These are phyloP conservation scores for Arothron firmamentum DNA, from an alignment of 2,113 vertebrate species.

Conservation along the genomic window DNA sequence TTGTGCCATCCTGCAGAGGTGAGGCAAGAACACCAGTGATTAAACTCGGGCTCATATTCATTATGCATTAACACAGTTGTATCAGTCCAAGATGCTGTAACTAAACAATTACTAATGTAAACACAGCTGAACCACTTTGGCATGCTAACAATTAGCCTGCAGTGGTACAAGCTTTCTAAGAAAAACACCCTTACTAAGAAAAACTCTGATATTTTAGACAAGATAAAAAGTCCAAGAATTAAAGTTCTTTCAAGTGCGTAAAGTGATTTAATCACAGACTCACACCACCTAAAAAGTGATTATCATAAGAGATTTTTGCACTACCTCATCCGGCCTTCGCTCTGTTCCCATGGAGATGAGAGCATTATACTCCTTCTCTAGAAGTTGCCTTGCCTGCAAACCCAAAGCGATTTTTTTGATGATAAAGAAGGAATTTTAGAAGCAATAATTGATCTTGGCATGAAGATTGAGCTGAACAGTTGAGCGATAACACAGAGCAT, in stretches of 20 bases:
- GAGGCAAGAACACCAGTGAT: slow-evolving; percentile 15
- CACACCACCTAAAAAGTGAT: neutral
- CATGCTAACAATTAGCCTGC: slow-evolving; percentile 23
- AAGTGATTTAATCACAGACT: too few species aligned
- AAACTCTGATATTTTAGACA: slow-evolving; percentile 3
- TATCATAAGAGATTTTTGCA: slow-evolving; percentile 7
- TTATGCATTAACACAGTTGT: slow-evolving; percentile 26
- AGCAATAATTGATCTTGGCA: slow-evolving; percentile 14
- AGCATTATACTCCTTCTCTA: slow-evolving; percentile 89
- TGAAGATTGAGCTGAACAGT: neutral
- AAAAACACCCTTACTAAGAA: neutral
- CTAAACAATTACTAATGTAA: slow-evolving; percentile 54
- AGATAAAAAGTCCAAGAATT: slow-evolving; percentile 9
- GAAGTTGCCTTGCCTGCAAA: slow-evolving; percentile 83
- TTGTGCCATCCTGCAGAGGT: slow-evolving; percentile 80
- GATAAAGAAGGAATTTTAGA: slow-evolving; percentile 24
- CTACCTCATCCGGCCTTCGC: slow-evolving; percentile 87
- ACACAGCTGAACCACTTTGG: slow-evolving; percentile 55
- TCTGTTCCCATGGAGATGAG: slow-evolving; percentile 90
- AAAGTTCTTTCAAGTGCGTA: too few species aligned
- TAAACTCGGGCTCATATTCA: slow-evolving; percentile 22
- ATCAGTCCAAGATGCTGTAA: slow-evolving; percentile 30
- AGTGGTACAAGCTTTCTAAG: slow-evolving; percentile 16
- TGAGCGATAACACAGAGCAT: neutral
- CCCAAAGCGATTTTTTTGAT: slow-evolving; percentile 4